These are phyloP conservation scores for Amyelois transitella DNA, from an alignment of 1,140 invertebrate genomes.

Conservation along the genomic window DNA sequence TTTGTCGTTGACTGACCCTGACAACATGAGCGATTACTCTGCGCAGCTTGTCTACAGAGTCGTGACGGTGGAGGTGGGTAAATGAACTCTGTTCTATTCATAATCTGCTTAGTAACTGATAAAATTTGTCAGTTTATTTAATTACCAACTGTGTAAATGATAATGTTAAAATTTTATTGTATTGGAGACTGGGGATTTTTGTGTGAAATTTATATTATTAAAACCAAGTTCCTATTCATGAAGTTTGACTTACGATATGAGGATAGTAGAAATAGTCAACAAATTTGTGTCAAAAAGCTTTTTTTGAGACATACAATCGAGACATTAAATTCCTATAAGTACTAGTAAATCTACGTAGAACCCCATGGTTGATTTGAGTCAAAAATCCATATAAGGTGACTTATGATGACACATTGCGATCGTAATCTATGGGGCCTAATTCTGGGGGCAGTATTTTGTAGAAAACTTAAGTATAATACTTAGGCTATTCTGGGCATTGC, in stretches of 20 bases:
- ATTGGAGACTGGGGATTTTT: not conserved
- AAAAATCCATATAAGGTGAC: too few relatives aligned
- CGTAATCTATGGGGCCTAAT: not conserved
- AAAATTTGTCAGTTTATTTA: slow-evolving; percentile 39
- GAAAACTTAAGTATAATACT: not conserved
- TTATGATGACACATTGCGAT: not conserved
- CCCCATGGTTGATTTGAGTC: too few relatives aligned
- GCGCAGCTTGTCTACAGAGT: slow-evolving; percentile 88
- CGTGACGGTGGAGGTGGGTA: slow-evolving; percentile 81
- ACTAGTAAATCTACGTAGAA: too few relatives aligned
- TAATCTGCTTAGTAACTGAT: slow-evolving; percentile 34
- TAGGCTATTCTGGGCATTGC: not conserved
- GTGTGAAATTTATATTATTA: not conserved
- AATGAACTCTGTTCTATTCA: slow-evolving; percentile 40
- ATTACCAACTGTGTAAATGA: slow-evolving; percentile 54
- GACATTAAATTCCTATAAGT: too few relatives aligned
- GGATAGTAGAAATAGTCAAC: too few relatives aligned
- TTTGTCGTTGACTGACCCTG: slow-evolving; percentile 77
- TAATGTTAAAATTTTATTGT: slow-evolving; percentile 18
- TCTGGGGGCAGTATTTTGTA: not conserved
- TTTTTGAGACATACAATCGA: too few relatives aligned
- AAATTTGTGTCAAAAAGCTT: too few relatives aligned
- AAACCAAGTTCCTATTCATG: too few relatives aligned
- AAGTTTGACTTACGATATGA: too few relatives aligned
- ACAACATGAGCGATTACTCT: slow-evolving; percentile 82